Evolutionary conservation across 2,113 vertebrate species (phyloP).

Genomic region (Tiliqua scincoides): DNA sequence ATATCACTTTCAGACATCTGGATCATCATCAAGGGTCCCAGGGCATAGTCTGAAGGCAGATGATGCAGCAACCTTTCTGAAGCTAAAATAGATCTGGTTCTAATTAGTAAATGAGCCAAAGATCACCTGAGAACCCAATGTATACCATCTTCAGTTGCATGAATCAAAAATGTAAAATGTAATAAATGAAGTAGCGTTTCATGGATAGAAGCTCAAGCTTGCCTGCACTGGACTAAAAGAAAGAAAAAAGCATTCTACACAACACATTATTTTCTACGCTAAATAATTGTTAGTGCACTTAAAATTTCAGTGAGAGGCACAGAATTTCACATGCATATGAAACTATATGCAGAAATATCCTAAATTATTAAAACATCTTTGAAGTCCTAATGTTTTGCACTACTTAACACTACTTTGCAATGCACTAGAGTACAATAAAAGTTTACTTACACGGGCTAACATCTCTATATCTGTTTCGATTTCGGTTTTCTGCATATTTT

Average conservation of each 20-base stretch:
- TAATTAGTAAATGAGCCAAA: background rate
- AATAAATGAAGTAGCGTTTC: background rate
- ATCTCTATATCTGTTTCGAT: conserved; percentile 97
- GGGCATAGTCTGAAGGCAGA: background rate
- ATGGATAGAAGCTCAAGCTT: background rate
- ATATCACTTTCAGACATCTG: background rate
- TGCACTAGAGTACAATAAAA: background rate
- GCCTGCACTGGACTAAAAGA: no score
- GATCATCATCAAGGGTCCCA: background rate
- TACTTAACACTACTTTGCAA: background rate
- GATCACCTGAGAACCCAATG: background rate
- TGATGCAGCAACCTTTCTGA: background rate
- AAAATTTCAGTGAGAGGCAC: background rate
- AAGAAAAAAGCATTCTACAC: background rate
- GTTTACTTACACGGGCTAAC: conserved; percentile 96
- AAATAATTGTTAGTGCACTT: background rate
- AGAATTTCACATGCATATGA: background rate
- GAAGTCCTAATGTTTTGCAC: background rate
- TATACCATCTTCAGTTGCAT: background rate
- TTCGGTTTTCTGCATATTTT: conserved; percentile 92
- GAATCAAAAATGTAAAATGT: background rate
- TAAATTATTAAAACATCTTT: background rate
- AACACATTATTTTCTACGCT: background rate
- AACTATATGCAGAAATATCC: background rate
- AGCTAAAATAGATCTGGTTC: background rate